Evolutionary conservation across 2,797 vertebrate species (phyloP), one percentile per base, ranked within the genome.

Genomic region (Clamator glandarius): DNA sequence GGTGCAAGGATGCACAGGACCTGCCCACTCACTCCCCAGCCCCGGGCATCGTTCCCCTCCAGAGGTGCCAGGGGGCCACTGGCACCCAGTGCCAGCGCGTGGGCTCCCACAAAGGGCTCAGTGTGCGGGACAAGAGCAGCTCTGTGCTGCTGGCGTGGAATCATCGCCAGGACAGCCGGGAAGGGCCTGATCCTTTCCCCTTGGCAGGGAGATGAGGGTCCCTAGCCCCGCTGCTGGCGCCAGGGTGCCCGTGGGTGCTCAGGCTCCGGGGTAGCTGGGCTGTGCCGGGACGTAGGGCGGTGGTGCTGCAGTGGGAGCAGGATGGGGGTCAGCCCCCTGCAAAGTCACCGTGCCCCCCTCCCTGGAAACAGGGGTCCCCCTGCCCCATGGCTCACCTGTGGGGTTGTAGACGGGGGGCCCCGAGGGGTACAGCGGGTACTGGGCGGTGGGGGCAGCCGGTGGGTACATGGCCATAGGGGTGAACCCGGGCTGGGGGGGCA

Each of bases 101-200:
- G 24, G 69, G 23, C 35, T 26, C 74, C 95, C 86, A 95, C 93
- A 95, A 95, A 87, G 89, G 44, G 31, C 79, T 59, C 91, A 94
- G 76, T 96, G 93, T 96, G 83, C 0, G 0, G 76, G 72, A 94
- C 93, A 94, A 95, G 91, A 48, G 86, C 58, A 0, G 1, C 78
- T 73, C 89, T 96, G 95, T 95, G 92, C 79, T 35, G 70, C 72
- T 6, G 24, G 57, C 79, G 20, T 33, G 0, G 4, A 55, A 50
- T 64, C 86, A 64, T 3, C 50, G 39, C 19, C 21, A 14, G 62
- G 29, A 28, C 12, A 4, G 48, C 31, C 8, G 31, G 58, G 73
- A 72, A 77, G 78, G 61, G 77, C 41, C 31, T 0, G 15, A 59
- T 59, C 50, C 87, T 10, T 3, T 77, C 8, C 3, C 44, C 7